Evolutionary conservation across 2,888 invertebrate species (phyloP).

Genomic region (Hetaerina titia): DNA sequence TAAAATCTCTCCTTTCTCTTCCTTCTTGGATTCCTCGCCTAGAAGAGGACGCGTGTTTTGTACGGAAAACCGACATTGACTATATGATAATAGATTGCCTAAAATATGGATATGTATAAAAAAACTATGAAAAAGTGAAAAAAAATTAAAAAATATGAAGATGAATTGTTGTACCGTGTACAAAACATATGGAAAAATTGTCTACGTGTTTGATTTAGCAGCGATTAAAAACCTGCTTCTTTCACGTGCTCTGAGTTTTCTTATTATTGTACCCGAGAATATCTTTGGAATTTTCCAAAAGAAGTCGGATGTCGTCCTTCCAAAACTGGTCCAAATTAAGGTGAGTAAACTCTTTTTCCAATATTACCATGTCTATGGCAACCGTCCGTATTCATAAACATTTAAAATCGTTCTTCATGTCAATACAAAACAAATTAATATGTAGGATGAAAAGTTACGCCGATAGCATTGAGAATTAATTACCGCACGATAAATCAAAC

Average conservation of each 20-base stretch:
- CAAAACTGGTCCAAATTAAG: too few species aligned
- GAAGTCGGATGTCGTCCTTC: too few species aligned
- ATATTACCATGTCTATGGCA: too few species aligned
- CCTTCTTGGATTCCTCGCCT: not conserved
- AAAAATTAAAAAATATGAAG: conserved; percentile 57
- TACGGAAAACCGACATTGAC: conserved; percentile 47
- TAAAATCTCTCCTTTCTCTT: not conserved
- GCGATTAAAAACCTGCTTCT: conserved; percentile 66
- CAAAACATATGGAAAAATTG: conserved; percentile 62
- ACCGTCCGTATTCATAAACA: too few species aligned
- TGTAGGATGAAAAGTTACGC: too few species aligned
- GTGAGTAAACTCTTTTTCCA: too few species aligned
- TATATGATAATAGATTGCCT: conserved; percentile 51
- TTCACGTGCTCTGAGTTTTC: conserved; percentile 1
- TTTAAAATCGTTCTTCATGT: too few species aligned
- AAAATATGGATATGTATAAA: conserved; percentile 51
- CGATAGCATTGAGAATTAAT: too few species aligned
- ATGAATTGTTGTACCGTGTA: conserved; percentile 67
- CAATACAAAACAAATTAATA: too few species aligned
- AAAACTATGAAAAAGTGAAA: conserved; percentile 55
- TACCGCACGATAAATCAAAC: too few species aligned
- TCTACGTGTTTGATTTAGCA: conserved; percentile 66
- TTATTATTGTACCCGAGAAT: not conserved
- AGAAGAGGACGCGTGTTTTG: conserved; percentile 25
- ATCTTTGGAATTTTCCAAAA: too few species aligned